These are phyloP conservation scores for Seriola aureovittata DNA, from an alignment of 2,113 vertebrate genomes.

Conservation along the genomic window DNA sequence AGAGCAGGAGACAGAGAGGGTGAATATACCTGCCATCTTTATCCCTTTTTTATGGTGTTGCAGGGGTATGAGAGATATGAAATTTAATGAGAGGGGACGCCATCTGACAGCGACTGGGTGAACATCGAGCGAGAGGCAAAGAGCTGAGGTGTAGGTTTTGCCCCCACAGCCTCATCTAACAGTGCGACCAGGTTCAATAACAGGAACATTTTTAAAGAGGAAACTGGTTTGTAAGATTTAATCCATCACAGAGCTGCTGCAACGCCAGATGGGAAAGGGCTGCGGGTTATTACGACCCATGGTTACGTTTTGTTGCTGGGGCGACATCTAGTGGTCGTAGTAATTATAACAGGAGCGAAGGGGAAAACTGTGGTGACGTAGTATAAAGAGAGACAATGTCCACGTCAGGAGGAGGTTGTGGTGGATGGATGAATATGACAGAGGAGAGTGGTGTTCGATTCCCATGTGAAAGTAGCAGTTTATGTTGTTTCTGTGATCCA, in stretches of 20 bases:
- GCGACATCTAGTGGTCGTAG: no score
- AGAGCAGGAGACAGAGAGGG: slow-evolving; percentile 1
- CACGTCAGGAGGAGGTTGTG: no score
- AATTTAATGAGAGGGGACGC: slow-evolving; percentile 40
- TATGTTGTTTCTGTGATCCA: no score
- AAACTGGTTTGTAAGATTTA: not conserved
- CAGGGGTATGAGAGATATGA: slow-evolving; percentile 2
- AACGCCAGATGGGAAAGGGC: no score
- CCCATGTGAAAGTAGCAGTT: no score
- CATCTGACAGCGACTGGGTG: slow-evolving; percentile 9
- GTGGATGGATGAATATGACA: no score
- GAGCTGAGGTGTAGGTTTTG: slow-evolving; percentile 5
- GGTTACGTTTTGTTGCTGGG: no score
- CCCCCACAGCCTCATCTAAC: slow-evolving; percentile 2
- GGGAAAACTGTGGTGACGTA: no score
- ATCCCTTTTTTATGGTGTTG: not conserved
- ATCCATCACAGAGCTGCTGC: not conserved
- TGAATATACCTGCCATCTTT: slow-evolving; percentile 41
- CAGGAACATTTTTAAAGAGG: not conserved
- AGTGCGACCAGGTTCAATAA: not conserved
- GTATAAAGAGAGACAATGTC: no score
- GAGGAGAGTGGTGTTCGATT: no score
- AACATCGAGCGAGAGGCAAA: not conserved
- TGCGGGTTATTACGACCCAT: no score
- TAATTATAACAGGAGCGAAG: no score